Evolutionary conservation across 2,888 invertebrate genomes (phyloP).

Genomic region (Boloria euphrosyne): DNA sequence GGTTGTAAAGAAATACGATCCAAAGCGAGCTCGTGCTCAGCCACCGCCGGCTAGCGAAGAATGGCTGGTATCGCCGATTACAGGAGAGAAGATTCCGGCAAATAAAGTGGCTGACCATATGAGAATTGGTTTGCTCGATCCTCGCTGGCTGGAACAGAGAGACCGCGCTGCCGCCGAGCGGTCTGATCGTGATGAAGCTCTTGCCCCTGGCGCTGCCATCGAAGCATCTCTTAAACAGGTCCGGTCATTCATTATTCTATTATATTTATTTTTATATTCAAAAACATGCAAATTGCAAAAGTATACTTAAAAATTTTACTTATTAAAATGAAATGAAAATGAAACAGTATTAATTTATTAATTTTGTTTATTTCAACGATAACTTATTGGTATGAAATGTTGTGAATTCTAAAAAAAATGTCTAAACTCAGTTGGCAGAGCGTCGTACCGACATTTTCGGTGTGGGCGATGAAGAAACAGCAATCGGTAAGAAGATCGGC

Average conservation of each 20-base stretch:
- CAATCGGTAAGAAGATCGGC: conserved; percentile 98
- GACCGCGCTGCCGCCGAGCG: conserved; percentile 97
- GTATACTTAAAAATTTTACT: background rate
- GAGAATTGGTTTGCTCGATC: conserved; percentile 97
- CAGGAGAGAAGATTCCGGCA: conserved; percentile 98
- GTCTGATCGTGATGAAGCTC: conserved; percentile 87
- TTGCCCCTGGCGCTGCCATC: conserved; percentile 90
- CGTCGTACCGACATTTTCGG: conserved; percentile 99
- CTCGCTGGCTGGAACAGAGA: conserved; percentile 98
- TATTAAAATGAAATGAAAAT: too few species aligned
- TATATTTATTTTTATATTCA: too few species aligned
- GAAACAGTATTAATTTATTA: background rate
- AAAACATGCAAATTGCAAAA: background rate
- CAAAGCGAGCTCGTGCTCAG: conserved; percentile 86
- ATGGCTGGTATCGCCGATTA: conserved; percentile 98
- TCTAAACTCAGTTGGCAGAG: conserved; percentile 87
- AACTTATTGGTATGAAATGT: background rate
- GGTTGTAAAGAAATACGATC: conserved; percentile 98
- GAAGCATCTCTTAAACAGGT: conserved; percentile 95
- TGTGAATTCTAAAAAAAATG: too few species aligned
- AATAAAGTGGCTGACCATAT: conserved; percentile 99
- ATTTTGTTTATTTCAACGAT: background rate
- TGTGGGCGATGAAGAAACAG: conserved; percentile 98
- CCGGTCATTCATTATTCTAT: background rate
- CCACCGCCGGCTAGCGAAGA: conserved; percentile 86